Percentiles rank a stretch among this genome's conserved stretches.
Evolutionary conservation across 2,888 invertebrate species (phyloP).

Genomic region (Ypsolopha sequella): DNA sequence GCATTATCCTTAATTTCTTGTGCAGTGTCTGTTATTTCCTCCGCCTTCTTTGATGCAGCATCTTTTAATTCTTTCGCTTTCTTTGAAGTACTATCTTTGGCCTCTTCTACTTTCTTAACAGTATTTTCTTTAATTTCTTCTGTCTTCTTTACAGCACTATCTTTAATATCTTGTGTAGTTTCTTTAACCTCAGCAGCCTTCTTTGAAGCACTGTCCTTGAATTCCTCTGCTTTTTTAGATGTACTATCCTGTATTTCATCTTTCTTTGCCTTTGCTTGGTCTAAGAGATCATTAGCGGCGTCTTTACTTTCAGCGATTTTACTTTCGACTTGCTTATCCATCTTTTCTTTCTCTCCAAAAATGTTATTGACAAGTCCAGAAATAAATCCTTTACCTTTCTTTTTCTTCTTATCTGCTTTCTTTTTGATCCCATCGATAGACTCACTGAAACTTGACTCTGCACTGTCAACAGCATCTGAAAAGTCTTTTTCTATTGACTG

Average conservation of each 20-base stretch:
- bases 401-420: constrained; percentile 52
- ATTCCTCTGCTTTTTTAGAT: constrained; percentile 2
- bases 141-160: background rate
- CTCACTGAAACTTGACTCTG: constrained; percentile 32
- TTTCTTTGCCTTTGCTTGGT: constrained; percentile 41
- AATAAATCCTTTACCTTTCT: constrained; percentile 57
- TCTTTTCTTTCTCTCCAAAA: constrained; percentile 58
- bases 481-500: constrained; percentile 32
- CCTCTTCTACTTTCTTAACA: background rate
- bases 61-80: background rate
- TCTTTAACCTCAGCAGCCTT: background rate
- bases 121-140: background rate
- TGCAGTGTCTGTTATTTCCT: background rate
- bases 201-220: constrained; percentile 1
- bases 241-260: constrained; percentile 31
- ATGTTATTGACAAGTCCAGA: constrained; percentile 56
- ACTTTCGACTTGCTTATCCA: constrained; percentile 48
- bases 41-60: background rate
- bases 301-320: constrained; percentile 49
- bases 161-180: background rate
- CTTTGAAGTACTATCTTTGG: background rate
- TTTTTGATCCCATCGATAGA: constrained; percentile 39
- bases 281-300: constrained; percentile 35
- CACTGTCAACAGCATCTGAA: constrained; percentile 30
- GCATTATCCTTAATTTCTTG: background rate